Conservation (phyloP, 2,797 vertebrate species). For the Enteromius afrohamiltoni region DNA sequence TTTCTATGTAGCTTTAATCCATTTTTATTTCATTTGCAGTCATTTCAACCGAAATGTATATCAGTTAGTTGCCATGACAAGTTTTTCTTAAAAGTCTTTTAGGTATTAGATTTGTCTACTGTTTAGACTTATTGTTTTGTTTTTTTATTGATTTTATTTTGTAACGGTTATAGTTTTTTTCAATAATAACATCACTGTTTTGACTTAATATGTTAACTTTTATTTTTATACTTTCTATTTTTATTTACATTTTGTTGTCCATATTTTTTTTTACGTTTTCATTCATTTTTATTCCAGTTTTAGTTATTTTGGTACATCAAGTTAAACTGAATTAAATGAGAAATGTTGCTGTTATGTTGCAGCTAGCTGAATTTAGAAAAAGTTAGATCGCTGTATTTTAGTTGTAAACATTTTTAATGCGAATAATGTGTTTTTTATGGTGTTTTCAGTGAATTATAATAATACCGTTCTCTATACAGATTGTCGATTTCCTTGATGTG, state of each 20-base stretch:
- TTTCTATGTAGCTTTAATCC: background rate
- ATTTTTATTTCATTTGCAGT: background rate
- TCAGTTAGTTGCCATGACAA: background rate
- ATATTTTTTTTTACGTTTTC: too few relatives aligned
- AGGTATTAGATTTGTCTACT: background rate
- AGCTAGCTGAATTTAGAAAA: background rate
- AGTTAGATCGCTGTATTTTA: background rate
- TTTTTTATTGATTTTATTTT: background rate
- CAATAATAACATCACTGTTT: background rate
- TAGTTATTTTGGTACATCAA: background rate
- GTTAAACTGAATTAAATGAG: background rate
- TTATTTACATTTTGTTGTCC: too few relatives aligned
- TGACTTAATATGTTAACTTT: background rate
- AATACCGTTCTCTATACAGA: conserved; percentile 67
- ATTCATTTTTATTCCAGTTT: background rate
- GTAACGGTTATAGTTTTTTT: background rate
- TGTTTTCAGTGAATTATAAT: background rate
- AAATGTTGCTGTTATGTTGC: background rate
- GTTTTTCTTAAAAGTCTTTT: background rate
- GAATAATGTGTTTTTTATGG: background rate
- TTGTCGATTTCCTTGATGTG: conserved; percentile 90
- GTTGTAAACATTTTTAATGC: background rate
- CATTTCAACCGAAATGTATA: background rate
- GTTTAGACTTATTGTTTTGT: background rate
- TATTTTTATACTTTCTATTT: background rate